These are phyloP conservation scores for Zaprionus gabonicus DNA, from an alignment of 1,140 invertebrate species.

Conservation along the genomic window DNA sequence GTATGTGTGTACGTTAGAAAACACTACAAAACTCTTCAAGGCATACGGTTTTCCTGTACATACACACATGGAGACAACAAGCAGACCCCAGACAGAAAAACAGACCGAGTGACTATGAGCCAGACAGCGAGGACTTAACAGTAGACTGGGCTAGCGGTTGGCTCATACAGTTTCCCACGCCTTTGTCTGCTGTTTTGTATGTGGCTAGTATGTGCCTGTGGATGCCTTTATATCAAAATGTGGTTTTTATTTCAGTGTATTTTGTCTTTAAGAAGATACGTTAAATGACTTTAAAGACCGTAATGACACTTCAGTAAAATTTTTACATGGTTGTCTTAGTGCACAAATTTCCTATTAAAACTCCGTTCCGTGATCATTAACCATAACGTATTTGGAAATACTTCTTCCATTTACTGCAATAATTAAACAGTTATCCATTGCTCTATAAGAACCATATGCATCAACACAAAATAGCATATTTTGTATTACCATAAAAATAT, in stretches of 20 bases:
- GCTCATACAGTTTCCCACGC: constrained; percentile 43
- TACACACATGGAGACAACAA: constrained; percentile 45
- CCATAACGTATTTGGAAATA: too few relatives aligned
- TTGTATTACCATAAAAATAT: too few relatives aligned
- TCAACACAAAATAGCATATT: too few relatives aligned
- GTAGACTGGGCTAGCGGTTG: constrained; percentile 55
- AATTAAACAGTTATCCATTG: too few relatives aligned
- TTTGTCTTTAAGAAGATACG: constrained; percentile 20
- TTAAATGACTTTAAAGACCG: constrained; percentile 52
- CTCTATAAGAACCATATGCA: constrained; percentile 2
- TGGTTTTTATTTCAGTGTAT: constrained; percentile 73
- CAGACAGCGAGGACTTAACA: constrained; percentile 21
- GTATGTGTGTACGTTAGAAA: constrained; percentile 58
- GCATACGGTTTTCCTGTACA: constrained; percentile 44
- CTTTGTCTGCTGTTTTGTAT: constrained; percentile 51
- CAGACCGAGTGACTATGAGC: constrained; percentile 44
- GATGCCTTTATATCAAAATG: constrained; percentile 77
- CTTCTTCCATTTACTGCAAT: too few relatives aligned
- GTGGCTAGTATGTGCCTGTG: constrained; percentile 50
- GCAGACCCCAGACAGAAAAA: constrained; percentile 58
- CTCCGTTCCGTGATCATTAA: too few relatives aligned
- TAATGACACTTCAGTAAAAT: constrained; percentile 18
- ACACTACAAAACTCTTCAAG: constrained; percentile 74
- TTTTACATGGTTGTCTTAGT: background rate
- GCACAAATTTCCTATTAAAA: too few relatives aligned